Evolutionary conservation across 2,888 invertebrate species (phyloP).

Genomic region (Pterostichus madidus): DNA sequence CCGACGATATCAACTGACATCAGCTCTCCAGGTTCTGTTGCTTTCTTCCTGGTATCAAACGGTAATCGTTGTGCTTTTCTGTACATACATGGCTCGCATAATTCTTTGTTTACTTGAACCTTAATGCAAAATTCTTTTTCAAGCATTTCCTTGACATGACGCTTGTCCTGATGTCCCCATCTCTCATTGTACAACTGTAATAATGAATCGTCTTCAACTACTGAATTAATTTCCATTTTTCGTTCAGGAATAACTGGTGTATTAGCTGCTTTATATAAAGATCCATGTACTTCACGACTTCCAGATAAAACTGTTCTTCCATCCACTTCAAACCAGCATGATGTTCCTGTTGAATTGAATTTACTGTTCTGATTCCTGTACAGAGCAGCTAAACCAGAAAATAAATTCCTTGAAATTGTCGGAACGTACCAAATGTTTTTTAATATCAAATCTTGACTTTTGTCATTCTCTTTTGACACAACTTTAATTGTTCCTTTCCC

Average conservation of each 20-base stretch:
- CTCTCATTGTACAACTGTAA: too few species aligned
- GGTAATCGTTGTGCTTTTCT: conserved; percentile 71
- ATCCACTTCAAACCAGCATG: too few species aligned
- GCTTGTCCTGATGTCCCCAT: too few species aligned
- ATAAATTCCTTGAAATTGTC: conserved; percentile 33
- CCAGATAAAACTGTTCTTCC: too few species aligned
- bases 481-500: conserved; percentile 67
- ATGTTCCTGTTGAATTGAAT: conserved; percentile 51
- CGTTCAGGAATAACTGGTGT: too few species aligned
- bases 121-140: too few species aligned
- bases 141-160: too few species aligned
- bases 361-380: conserved; percentile 44
- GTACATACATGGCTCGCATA: conserved; percentile 71
- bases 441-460: background rate
- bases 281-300: too few species aligned
- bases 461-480: background rate
- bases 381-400: conserved; percentile 49
- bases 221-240: too few species aligned
- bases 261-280: too few species aligned
- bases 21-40: conserved; percentile 70
- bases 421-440: conserved; percentile 57
- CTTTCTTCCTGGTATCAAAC: conserved; percentile 70
- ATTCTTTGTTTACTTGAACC: conserved; percentile 67
- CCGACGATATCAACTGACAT: conserved; percentile 71
- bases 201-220: too few species aligned